These are phyloP conservation scores for Taphrorychus bicolor DNA, from an alignment of 2,888 invertebrate species.

Conservation along the genomic window DNA sequence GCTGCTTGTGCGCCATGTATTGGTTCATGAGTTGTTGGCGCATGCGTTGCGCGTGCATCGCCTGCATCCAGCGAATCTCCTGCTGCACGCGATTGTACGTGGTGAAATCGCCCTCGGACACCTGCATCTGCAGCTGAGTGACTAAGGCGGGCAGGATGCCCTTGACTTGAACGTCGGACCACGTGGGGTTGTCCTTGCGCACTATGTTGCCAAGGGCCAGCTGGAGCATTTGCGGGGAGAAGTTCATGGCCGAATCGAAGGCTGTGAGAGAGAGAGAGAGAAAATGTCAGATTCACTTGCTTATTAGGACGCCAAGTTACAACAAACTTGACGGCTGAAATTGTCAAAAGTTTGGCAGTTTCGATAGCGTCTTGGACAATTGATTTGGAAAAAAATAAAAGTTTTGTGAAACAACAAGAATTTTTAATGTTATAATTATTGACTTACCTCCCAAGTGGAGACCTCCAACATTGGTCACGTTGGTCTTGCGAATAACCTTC, in stretches of 20 bases:
- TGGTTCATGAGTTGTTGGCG: constrained; percentile 43
- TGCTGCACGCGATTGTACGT: constrained; percentile 51
- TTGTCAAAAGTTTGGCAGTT: no score
- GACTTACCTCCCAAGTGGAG: constrained; percentile 8
- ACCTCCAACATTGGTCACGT: constrained; percentile 20
- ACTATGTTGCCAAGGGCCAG: constrained; percentile 62
- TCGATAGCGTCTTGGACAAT: no score
- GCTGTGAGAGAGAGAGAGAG: no score
- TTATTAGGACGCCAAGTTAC: no score
- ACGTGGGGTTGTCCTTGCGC: constrained; percentile 69
- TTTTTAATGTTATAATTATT: neutral
- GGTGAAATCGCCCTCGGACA: constrained; percentile 39
- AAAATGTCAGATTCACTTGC: neutral
- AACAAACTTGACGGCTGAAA: no score
- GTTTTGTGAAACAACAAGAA: no score
- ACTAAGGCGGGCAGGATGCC: constrained; percentile 67
- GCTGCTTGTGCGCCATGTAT: constrained; percentile 40
- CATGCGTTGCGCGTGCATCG: constrained; percentile 43
- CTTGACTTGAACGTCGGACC: constrained; percentile 67
- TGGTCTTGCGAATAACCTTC: constrained; percentile 64
- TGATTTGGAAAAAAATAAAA: no score
- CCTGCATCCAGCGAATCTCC: constrained; percentile 51
- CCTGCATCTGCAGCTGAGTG: constrained; percentile 60
- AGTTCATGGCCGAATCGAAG: constrained; percentile 14
- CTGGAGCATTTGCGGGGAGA: constrained; percentile 47